Percentiles rank a stretch among this genome's conserved stretches.
Conservation (phyloP, 2,113 vertebrate species). For the Microcebus tavaratra region DNA sequence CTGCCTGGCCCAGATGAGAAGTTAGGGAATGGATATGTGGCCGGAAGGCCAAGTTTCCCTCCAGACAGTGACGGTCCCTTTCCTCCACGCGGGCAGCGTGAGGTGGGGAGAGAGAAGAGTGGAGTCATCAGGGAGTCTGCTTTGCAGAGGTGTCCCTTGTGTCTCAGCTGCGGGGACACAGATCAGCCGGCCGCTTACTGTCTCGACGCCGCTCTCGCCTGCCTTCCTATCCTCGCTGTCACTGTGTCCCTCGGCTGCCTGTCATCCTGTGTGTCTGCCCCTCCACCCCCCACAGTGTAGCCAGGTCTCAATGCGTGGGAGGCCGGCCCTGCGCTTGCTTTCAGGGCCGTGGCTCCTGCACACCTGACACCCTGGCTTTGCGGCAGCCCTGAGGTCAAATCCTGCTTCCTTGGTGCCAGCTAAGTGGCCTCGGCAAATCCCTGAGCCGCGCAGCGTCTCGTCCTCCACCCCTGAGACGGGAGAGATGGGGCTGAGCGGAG, state of each 20-base stretch:
- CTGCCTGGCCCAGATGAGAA: neutral
- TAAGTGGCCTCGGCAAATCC: neutral
- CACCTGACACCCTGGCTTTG: neutral
- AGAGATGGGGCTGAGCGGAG: too few species aligned
- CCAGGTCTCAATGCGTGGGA: neutral
- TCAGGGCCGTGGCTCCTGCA: neutral
- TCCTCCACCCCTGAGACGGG: neutral
- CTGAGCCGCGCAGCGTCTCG: neutral
- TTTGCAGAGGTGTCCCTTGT: too few species aligned
- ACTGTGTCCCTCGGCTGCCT: neutral
- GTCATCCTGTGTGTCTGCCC: neutral
- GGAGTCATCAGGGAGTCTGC: neutral
- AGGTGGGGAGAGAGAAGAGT: neutral
- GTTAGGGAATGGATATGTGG: neutral
- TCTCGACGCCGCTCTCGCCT: rapidly evolving
- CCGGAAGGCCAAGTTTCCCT: neutral
- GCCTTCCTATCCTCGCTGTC: rapidly evolving
- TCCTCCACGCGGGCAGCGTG: neutral
- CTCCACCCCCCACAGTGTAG: neutral
- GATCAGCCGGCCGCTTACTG: neutral
- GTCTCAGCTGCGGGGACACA: rapidly evolving
- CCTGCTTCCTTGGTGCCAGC: neutral
- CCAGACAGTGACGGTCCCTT: neutral
- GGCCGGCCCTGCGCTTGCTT: neutral
- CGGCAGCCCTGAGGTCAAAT: neutral